phyloP scores from a whole-genome alignment of 2,888 invertebrate genomes.

The Agrilus mali region DNA sequence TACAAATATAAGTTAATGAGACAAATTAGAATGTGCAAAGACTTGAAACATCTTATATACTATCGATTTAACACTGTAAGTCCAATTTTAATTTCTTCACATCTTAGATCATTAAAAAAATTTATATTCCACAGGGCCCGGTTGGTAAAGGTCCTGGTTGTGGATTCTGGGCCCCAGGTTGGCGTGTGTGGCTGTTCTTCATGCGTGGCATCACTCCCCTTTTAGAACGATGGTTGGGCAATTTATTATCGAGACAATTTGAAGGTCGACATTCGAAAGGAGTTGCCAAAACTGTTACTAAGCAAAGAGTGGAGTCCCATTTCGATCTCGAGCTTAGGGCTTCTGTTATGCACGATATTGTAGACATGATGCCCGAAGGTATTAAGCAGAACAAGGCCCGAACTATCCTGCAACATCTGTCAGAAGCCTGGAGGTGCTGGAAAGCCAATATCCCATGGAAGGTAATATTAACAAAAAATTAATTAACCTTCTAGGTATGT shows the following conservation, averaged over 20 bases:
- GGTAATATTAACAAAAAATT: conserved; percentile 35
- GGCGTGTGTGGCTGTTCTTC: conserved; percentile 99
- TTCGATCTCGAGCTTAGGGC: conserved; percentile 97
- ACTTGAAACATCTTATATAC: conserved; percentile 97
- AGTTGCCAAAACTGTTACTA: conserved; percentile 99
- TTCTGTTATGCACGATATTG: conserved; percentile 93
- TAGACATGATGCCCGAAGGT: conserved; percentile 99
- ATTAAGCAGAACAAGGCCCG: conserved; percentile 99
- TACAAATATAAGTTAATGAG: conserved; percentile 98
- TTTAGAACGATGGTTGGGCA: conserved; percentile 97
- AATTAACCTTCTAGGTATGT: background rate
- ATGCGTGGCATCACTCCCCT: conserved; percentile 98
- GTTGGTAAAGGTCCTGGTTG: conserved; percentile 98
- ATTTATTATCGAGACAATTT: conserved; percentile 94
- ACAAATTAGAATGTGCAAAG: conserved; percentile 99
- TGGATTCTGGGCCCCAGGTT: conserved; percentile 97
- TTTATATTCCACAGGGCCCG: conserved; percentile 57
- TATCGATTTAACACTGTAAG: conserved; percentile 95
- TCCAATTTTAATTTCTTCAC: conserved; percentile 13
- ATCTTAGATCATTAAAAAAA: conserved; percentile 6
- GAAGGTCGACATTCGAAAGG: conserved; percentile 99
- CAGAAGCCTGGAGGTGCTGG: conserved; percentile 99
- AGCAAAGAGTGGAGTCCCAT: conserved; percentile 98
- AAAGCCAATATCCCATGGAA: conserved; percentile 99
- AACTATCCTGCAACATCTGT: conserved; percentile 96